Conservation (phyloP, 2,797 vertebrate genomes). For the Tinamus major region DNA sequence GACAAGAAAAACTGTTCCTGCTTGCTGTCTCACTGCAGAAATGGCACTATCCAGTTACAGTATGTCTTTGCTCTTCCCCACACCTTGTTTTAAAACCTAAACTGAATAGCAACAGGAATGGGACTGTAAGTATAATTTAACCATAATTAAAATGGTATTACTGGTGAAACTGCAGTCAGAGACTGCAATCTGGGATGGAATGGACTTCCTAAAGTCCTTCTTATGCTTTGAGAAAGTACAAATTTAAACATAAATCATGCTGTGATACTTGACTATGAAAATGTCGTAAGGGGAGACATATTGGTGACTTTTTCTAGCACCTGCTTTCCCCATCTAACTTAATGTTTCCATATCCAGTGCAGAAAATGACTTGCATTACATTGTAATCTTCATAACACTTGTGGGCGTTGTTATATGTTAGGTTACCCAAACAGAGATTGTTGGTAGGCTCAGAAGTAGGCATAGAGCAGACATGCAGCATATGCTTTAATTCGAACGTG, state of each 20-base stretch:
- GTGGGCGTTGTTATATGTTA: neutral
- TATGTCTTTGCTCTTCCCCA: neutral
- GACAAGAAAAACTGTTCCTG: neutral
- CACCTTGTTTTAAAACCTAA: neutral
- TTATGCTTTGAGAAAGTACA: neutral
- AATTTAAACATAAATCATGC: neutral
- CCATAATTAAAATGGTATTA: fast-evolving
- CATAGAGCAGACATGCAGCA: neutral
- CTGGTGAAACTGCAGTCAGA: fast-evolving
- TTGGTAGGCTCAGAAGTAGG: neutral
- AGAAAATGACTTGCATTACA: neutral
- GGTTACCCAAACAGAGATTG: neutral
- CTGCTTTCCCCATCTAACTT: neutral
- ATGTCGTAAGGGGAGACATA: neutral
- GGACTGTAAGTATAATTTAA: neutral
- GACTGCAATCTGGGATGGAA: neutral
- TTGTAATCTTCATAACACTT: neutral
- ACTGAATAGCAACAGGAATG: neutral
- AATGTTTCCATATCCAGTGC: neutral
- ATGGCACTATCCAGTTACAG: neutral
- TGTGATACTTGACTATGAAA: neutral
- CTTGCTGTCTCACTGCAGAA: neutral
- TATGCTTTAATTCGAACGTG: neutral
- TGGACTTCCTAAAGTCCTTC: neutral
- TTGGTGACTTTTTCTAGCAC: neutral